Percentiles rank a stretch among this genome's conserved stretches.
Evolutionary conservation across 2,797 vertebrate genomes (phyloP).

Genomic region (Darevskia nairensis): DNA sequence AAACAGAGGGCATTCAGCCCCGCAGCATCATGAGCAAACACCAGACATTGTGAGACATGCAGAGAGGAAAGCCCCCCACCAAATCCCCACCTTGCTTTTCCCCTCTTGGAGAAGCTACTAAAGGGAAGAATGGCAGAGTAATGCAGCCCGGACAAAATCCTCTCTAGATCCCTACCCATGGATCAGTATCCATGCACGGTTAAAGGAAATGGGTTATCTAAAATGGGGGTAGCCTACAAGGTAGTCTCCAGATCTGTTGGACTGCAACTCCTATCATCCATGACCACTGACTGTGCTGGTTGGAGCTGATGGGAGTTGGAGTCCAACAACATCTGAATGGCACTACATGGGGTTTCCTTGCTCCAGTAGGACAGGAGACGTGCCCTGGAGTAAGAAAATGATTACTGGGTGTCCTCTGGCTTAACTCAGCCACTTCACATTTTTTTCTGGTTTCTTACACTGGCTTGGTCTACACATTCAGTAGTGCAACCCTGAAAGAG

Average conservation of each 20-base stretch:
- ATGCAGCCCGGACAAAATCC: not conserved
- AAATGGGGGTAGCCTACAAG: not conserved
- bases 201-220: not conserved
- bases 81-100: not conserved
- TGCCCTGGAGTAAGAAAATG: not conserved
- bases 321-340: too few relatives aligned
- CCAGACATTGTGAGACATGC: not conserved
- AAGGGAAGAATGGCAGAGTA: not conserved
- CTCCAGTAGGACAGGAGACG: too few relatives aligned
- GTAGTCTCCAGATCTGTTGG: too few relatives aligned
- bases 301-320: too few relatives aligned
- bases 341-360: too few relatives aligned
- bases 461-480: too few relatives aligned
- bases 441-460: not conserved
- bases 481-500: too few relatives aligned
- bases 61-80: not conserved
- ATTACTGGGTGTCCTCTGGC: not conserved
- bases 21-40: conserved; percentile 19
- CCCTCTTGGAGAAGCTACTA: not conserved
- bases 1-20: not conserved
- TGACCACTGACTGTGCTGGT: too few relatives aligned
- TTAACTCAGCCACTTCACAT: not conserved
- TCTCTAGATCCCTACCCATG: not conserved
- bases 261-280: too few relatives aligned
- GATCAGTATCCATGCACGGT: not conserved